Evolutionary conservation across 2,113 vertebrate species (phyloP).

Genomic region (Muntiacus reevesi): DNA sequence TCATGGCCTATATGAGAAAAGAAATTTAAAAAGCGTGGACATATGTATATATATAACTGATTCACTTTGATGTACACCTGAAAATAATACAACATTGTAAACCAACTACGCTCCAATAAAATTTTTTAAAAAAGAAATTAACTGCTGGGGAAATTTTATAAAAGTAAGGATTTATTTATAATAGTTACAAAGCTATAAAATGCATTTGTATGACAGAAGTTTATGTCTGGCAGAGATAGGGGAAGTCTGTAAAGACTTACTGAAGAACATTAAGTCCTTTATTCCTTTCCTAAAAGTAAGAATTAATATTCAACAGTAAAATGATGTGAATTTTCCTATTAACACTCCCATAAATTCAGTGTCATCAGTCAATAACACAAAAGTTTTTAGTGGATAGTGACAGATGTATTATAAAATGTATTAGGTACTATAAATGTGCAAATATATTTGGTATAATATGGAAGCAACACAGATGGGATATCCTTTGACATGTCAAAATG

Average conservation of each 20-base stretch:
- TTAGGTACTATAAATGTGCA: neutral
- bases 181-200: neutral
- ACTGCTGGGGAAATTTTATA: neutral
- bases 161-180: neutral
- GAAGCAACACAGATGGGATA: neutral
- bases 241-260: neutral
- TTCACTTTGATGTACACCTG: neutral
- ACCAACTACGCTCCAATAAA: neutral
- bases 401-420: neutral
- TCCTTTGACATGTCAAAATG: neutral
- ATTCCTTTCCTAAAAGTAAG: neutral
- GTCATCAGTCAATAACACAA: neutral
- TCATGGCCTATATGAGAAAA: neutral
- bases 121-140: neutral
- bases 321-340: neutral
- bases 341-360: neutral
- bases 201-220: neutral
- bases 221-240: neutral
- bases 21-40: neutral
- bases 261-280: neutral
- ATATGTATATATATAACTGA: neutral
- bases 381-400: neutral
- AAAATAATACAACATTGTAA: neutral
- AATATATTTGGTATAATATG: neutral
- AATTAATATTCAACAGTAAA: neutral